Base-by-base conservation (phyloP, 2,113 vertebrate species). In the Boleophthalmus pectinirostris region DNA sequence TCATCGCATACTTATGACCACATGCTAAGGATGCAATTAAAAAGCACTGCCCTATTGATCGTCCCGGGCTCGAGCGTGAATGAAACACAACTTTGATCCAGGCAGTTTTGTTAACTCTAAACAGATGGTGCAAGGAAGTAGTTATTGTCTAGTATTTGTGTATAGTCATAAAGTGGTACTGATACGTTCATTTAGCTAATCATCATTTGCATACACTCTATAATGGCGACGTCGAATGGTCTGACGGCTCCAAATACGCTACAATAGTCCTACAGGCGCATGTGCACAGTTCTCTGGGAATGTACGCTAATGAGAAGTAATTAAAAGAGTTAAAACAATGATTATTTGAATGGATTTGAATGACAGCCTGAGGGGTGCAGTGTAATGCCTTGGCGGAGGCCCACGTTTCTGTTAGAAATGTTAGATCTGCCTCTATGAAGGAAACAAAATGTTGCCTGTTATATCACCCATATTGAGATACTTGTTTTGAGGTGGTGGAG, bases 1-100 rank as follows among this genome's bases (percentile, higher is more conserved):
- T 75, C 69, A 67, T 25, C 18, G 67, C 76, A 47, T 21, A 61
- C 73, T 66, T n/a, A 24, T 8, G 54, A 60, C 64, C 61, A 70
- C 24, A 66, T 61, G 69, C 25, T 35, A 43, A 65, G 24, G 57
- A 25, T 24, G 57, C 57, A 60, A 60, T 60, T 60, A 60, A 60
- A 60, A 60, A 25, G 12, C 12, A 15, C 12, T 13, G 24, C 23
- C 13, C 57, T 29, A 60, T 60, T 60, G 56, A 60, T 60, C 57
- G 5, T 13, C 11, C 23, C 13, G 13, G 54, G 1, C 24, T 29
- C 0, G 29, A 25, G 25, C 16, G 25, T 60, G n/a, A 24, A 56
- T 23, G 9, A n/a, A 56, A 24, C 10, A 13, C 13, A 16, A 25
- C 23, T 60, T 29, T 60, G 57, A 60, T 60, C 13, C 12, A 13